Evolutionary conservation across 2,113 vertebrate genomes (phyloP).

Genomic region (Oryzias woworae): DNA sequence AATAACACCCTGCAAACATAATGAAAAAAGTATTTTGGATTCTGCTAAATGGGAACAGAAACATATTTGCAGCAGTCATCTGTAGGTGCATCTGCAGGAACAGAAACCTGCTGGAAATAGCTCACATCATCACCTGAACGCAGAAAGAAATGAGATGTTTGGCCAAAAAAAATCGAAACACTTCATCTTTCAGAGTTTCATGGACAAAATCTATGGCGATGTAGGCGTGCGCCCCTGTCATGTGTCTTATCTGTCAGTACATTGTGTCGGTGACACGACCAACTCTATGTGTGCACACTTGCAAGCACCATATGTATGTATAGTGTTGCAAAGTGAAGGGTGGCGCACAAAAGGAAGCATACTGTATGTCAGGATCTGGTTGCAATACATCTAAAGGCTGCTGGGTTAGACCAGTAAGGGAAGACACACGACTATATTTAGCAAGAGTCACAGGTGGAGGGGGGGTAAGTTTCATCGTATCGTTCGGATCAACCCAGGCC

Average conservation of each 20-base stretch:
- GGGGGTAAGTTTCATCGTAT: constrained; percentile 4
- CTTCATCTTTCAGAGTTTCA: background rate
- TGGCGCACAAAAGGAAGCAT: constrained; percentile 51
- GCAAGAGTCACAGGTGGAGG: constrained; percentile 22
- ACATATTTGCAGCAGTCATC: background rate
- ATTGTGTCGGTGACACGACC: constrained; percentile 22
- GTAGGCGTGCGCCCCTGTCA: constrained; percentile 16
- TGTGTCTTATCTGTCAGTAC: constrained; percentile 9
- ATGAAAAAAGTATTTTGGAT: background rate
- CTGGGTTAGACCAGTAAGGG: constrained; percentile 40
- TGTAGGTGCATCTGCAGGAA: background rate
- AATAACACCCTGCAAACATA: background rate
- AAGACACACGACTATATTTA: constrained; percentile 55
- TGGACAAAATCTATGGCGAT: constrained; percentile 12
- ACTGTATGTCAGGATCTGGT: constrained; percentile 59
- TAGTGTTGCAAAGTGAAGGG: constrained; percentile 56
- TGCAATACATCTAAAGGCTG: constrained; percentile 44
- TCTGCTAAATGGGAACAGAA: constrained; percentile 8
- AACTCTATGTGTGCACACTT: constrained; percentile 6
- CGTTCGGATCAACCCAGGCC: constrained; percentile 6
- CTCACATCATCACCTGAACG: background rate
- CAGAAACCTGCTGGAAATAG: constrained; percentile 16
- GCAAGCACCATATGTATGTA: constrained; percentile 34
- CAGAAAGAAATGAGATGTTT: background rate
- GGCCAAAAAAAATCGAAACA: constrained; percentile 1